Evolutionary conservation across 2,113 vertebrate species (phyloP), one percentile per base, ranked within the genome.

Genomic region (Urocynchramus pylzowi): DNA sequence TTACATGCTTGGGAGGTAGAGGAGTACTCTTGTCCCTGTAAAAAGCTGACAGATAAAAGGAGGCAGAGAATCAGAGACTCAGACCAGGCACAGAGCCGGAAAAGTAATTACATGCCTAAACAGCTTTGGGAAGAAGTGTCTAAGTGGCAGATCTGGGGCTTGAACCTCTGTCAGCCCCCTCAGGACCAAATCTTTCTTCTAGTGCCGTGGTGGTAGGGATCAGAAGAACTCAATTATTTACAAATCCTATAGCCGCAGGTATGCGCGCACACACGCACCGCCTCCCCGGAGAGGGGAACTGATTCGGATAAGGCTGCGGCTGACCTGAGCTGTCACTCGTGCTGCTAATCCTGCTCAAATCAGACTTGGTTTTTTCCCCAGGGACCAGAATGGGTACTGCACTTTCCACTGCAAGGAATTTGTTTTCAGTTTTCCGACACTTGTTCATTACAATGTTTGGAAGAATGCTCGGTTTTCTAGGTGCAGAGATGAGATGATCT

Each of bases 31-130:
- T 92, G 81, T 89, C 93, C 89, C 89, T 41, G 84, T 92, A 92
- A 96, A 96, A 94, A 70, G 84, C 80, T 94, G 91, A 95, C 81
- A 95, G 96, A 96, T 96, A 93, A 96, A 96, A 96, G 80, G 57
- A 95, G 77, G 60, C 81, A 95, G 87, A 95, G 91, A 94, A 95
- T 89, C 77, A 64, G 76, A 86, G 80, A 53, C 81, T 89, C 89
- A 93, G 89, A 85, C 93, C 94, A 96, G 89, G 73, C 93, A 2
- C 86, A 78, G 93, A 95, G 91, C 94, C 91, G 94, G 91, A 94
- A 92, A 95, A 97, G 94, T 96, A 96, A 97, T 96, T 97, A 95
- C 93, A 92, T 95, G 91, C 93, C 84, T 89, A 96, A 96, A 91
- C 84, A 93, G 84, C 96, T 97, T 95, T 91, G 87, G 95, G 94